A percentile compares a stretch with the other conserved stretches of the same genome.
phyloP scores from a whole-genome alignment of 1,140 invertebrate species.

The Drosophila bocqueti region DNA sequence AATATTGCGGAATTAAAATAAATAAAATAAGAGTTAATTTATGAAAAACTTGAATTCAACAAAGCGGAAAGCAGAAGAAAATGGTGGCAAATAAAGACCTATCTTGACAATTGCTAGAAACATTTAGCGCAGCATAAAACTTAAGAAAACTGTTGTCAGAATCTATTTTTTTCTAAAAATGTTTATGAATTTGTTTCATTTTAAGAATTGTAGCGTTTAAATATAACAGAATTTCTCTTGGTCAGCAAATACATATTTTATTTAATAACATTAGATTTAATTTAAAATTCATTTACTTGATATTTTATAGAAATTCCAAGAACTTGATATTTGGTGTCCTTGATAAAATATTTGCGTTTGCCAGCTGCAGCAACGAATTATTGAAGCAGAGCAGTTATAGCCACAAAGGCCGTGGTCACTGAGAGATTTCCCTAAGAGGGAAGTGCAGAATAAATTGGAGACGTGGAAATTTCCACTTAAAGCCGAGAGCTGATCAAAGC shows the following conservation, averaged over 20 bases:
- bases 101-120: too few species aligned
- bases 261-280: background rate
- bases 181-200: too few species aligned
- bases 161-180: too few species aligned
- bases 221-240: background rate
- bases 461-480: constrained; percentile 12
- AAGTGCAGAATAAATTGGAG: constrained; percentile 34
- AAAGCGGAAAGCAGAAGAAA: background rate
- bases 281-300: background rate
- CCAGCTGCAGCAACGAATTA: constrained; percentile 19
- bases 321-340: background rate
- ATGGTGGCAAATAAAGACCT: too few species aligned
- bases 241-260: background rate
- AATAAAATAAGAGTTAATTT: background rate
- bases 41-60: too few species aligned
- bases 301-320: background rate
- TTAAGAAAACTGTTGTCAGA: too few species aligned
- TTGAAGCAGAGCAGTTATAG: constrained; percentile 15
- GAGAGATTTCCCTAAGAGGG: background rate
- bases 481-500: constrained; percentile 45
- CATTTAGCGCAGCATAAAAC: too few species aligned
- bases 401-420: constrained; percentile 2
- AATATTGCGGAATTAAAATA: background rate
- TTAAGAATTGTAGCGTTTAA: too few species aligned
- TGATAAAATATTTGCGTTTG: constrained; percentile 1